These are phyloP conservation scores for Cephus spinipes DNA, from an alignment of 2,888 invertebrate genomes.

Conservation along the genomic window DNA sequence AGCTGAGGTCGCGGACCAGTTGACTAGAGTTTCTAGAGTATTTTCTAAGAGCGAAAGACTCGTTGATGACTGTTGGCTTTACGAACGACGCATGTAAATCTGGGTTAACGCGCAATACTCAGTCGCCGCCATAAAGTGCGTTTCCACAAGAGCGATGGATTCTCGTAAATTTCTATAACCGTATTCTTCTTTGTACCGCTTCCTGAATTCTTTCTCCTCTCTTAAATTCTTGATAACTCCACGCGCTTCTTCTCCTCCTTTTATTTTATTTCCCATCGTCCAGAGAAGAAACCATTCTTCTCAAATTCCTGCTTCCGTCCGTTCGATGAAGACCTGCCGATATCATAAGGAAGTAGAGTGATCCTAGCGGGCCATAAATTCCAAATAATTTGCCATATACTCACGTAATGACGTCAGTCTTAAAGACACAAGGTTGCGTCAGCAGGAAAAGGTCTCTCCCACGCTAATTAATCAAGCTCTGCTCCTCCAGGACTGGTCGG, in stretches of 20 bases:
- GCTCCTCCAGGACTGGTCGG: background rate
- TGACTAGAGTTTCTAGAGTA: background rate
- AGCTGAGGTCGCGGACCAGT: background rate
- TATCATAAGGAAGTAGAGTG: too few species aligned
- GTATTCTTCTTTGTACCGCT: background rate
- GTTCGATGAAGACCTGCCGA: background rate
- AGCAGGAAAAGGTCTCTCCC: background rate
- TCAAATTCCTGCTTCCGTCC: background rate
- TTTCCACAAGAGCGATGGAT: background rate
- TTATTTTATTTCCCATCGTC: background rate
- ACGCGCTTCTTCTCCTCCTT: background rate
- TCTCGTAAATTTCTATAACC: background rate
- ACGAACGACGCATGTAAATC: background rate
- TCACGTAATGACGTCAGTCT: background rate
- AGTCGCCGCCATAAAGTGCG: background rate
- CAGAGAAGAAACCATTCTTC: background rate
- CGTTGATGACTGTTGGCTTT: background rate
- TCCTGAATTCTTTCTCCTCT: background rate
- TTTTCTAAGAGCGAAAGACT: background rate
- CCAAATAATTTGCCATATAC: background rate
- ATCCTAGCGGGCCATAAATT: background rate
- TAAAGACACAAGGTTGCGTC: background rate
- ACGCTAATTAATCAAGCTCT: background rate
- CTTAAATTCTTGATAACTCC: background rate
- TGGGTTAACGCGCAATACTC: background rate